Evolutionary conservation across 53 echinoderm and acorn worm species (phyloP), one percentile per base, ranked within the genome.

Genomic region (Hippasteria phrygiana): DNA sequence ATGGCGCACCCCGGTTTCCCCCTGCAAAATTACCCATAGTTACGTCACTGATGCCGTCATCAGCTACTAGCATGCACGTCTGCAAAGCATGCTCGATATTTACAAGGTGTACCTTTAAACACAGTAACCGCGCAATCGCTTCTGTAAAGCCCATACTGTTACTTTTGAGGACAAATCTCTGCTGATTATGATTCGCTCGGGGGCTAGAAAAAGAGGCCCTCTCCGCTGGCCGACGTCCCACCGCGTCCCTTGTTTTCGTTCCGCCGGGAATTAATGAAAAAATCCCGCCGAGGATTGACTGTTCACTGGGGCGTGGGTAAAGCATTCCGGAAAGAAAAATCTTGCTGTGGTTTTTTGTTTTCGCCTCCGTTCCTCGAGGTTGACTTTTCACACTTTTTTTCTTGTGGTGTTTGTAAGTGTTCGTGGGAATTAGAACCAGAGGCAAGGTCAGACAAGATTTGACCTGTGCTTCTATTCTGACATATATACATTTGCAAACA

Each of bases 221-320:
- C 47, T 48, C 36, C 34, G 59, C 20, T 59, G 10, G 31, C 82
- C 1, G 66, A 34, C 42, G 40, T 28, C 71, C 85, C 70, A 50
- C 85, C n/a, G 85, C 48, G 85, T 34, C 32, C 69, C 50, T 70
- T 85, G 85, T 70, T 85, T 85, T 85, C 71, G 35, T 85, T 85
- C 71, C 18, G 36, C 50, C 33, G 69, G 46, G 85, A 35, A 71
- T 71, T 85, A 85, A 85, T 85, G 85, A 85, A 85, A 48, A 54
- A 78, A 55, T 38, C 37, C 38, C 55, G 27, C 14, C 37, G 34
- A 29, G n/a, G 13, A 28, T 24, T 65, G 36, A n/a, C 53, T 50
- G 85, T 71, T 32, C 71, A 37, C 24, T 70, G 51, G 50, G 47
- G 71, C 85, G 71, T 71, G 50, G 37, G 35, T 85, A 69, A 69